Base-by-base conservation (phyloP, 2,797 vertebrate species). In the Hozukius guyotensis region DNA sequence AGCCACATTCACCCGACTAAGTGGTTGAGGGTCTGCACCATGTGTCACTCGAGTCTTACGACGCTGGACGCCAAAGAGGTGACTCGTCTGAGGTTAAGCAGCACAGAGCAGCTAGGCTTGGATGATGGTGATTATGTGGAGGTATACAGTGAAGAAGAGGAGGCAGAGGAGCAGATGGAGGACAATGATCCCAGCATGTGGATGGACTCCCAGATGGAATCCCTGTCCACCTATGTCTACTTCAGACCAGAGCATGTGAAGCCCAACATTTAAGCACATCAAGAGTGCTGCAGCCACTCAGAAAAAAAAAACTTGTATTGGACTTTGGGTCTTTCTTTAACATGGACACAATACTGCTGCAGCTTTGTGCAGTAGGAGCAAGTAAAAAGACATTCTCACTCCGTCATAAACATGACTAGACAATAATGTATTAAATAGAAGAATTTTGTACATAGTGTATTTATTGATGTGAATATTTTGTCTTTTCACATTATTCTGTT, bases 11-110 rank as follows among this genome's bases (percentile, higher is more conserved):
- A 92, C 72, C 96, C 96, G 0, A 88, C 95, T 14, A 97, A 96
- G 83, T 92, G 93, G 0, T 70, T 96, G 36, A 93, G 97, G 4
- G 96, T 99, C 69, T 99, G 97, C 91, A 72, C 36, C 65, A 79
- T 90, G 29, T 99, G 97, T 90, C 94, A 95, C 88, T 76, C 77
- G 0, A 86, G 91, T 77, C 90, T 97, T 71, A 75, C 89, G 0
- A 72, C 86, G 87, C 8, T 31, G 3, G 22, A 76, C 24, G 8
- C 18, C 22, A n/a, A 80, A 12, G 61, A 83, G 5, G 86, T 82
- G 25, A 63, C 66, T 20, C 38, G 78, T 56, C 4, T 20, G 25
- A 69, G 82, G 5, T 82, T 65, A 6, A 2, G 80, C 79, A 84
- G 86, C 55, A 49, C 78, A 0, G 82, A 70, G 81, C 0, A 83